Base-by-base conservation (phyloP, 2,888 invertebrate genomes). In the Miltochrista miniata region DNA sequence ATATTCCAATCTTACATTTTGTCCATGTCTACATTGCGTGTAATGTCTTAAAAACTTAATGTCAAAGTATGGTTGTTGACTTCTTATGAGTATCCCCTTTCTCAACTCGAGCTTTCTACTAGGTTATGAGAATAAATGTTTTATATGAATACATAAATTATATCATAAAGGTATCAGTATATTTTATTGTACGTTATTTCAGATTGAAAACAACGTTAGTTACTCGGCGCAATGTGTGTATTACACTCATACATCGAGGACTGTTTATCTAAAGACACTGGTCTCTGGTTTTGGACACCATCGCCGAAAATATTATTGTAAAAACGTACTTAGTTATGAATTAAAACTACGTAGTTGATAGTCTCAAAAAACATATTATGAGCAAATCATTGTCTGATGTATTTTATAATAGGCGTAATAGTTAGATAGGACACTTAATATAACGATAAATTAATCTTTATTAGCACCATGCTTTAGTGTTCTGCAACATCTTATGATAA, bases 81-180 rank as follows among this genome's bases (percentile, higher is more conserved):
- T 84, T 84, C 83, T 80, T 84, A 85, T 65, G 81, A 86, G 88
- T 86, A 86, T 77, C 76, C 77, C 18, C 5, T 24, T 84, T 86
- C 81, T 82, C 75, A 83, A 83, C 81, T 87, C 89, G 90, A 90
- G 90, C 90, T 90, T 88, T 90, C 84, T 83, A 77, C 72, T 86
- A 88, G 85, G 64, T 86, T 80, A 81, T 35, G 51, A 49, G 33
- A 51, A 36, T 56, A 49, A 53, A 59, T 63, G 68, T 50, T 48
- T 48, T 56, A 63, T 55, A 58, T 60, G 34, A 51, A 50, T 54
- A 57, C 37, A 52, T 54, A 35, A 47, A 48, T 51, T 42, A 51
- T 56, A 67, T 53, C 51, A 54, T 15, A 56, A 55, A 49, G 49
- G 36, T 38, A 48, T 57, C 51, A 56, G 41, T 44, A 54, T 49